A percentile compares a stretch with the other conserved stretches of the same genome.
Evolutionary conservation across 2,888 invertebrate species (phyloP).

Genomic region (Andrena marginata): DNA sequence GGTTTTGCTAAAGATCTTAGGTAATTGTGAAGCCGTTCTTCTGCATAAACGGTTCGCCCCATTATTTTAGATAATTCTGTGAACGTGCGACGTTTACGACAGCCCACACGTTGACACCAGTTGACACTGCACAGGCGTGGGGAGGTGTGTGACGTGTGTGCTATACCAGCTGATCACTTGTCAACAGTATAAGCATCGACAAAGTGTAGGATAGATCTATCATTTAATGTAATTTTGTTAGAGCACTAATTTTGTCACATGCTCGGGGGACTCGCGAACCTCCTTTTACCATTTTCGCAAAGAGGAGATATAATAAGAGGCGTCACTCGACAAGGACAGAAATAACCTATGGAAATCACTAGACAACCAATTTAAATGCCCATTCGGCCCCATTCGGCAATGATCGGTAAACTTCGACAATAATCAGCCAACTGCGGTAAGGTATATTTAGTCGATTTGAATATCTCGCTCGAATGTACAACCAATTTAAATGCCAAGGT

Average conservation of each 20-base stretch:
- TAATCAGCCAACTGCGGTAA: too few relatives aligned
- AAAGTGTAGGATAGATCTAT: background rate
- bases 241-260: background rate
- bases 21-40: conserved; percentile 89
- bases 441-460: too few relatives aligned
- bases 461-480: too few relatives aligned
- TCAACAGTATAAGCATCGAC: background rate
- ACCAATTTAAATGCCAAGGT: too few relatives aligned
- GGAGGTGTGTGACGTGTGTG: background rate
- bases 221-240: background rate
- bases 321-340: too few relatives aligned
- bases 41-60: conserved; percentile 90
- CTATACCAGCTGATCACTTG: conserved; percentile 28
- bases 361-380: too few relatives aligned
- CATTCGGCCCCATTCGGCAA: too few relatives aligned
- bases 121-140: too few relatives aligned
- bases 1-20: conserved; percentile 88
- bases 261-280: background rate
- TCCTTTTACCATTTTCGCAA: background rate
- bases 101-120: background rate
- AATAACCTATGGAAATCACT: too few relatives aligned
- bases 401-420: too few relatives aligned
- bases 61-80: conserved; percentile 81
- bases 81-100: background rate
- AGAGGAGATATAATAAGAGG: too few relatives aligned